Evolutionary conservation across 1,140 invertebrate species (phyloP).

Genomic region (Goniozus legneri): DNA sequence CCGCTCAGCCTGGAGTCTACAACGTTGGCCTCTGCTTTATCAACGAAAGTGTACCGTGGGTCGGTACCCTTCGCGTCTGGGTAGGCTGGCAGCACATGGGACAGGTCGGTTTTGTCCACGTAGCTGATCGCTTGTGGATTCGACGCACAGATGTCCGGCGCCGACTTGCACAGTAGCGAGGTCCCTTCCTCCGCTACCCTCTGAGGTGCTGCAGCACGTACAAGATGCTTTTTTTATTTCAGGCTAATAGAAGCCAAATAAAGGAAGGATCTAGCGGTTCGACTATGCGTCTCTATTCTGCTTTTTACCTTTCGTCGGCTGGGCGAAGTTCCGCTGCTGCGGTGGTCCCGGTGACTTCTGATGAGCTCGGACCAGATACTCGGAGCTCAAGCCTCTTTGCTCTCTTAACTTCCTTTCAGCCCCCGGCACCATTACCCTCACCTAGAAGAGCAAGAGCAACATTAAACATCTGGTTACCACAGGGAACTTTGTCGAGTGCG

Average conservation of each 20-base stretch:
- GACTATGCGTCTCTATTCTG: neutral
- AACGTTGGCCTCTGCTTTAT: constrained; percentile 45
- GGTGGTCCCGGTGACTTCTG: constrained; percentile 48
- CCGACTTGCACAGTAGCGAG: constrained; percentile 48
- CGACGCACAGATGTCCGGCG: constrained; percentile 51
- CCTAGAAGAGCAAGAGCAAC: constrained; percentile 32
- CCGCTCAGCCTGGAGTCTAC: constrained; percentile 48
- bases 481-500: too few relatives aligned
- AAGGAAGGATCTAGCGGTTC: neutral
- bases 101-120: constrained; percentile 49
- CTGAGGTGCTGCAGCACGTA: constrained; percentile 30
- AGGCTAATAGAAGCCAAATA: neutral
- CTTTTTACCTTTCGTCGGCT: constrained; percentile 42
- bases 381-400: constrained; percentile 50
- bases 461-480: neutral
- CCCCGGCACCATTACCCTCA: constrained; percentile 63
- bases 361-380: constrained; percentile 49
- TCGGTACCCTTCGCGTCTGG: constrained; percentile 40
- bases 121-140: constrained; percentile 52
- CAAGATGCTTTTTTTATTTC: constrained; percentile 1
- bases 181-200: constrained; percentile 48
- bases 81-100: constrained; percentile 49
- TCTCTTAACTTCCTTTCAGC: constrained; percentile 60
- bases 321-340: constrained; percentile 39
- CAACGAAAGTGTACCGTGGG: constrained; percentile 37